Evolutionary conservation across 1,140 invertebrate genomes (phyloP).

Genomic region (Phocides pigmalion): DNA sequence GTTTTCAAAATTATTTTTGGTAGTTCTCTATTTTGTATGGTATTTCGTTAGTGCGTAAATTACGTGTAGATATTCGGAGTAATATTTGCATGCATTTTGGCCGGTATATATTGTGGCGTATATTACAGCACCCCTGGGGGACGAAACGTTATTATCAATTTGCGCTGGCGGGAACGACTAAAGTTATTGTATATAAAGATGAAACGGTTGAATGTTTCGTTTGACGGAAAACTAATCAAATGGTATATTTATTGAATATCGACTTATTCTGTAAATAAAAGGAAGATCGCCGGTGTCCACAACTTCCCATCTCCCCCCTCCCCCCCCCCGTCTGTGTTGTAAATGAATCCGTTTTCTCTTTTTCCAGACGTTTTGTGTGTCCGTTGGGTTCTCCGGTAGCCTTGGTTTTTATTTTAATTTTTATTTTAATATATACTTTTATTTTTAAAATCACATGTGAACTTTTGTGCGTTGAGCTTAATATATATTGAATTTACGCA

Average conservation of each 20-base stretch:
- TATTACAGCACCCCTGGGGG: neutral
- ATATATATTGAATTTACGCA: neutral
- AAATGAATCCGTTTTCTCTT: constrained; percentile 49
- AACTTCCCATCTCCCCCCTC: constrained; percentile 23
- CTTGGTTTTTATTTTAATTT: constrained; percentile 57
- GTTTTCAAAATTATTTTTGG: constrained; percentile 41
- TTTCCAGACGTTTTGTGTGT: constrained; percentile 68
- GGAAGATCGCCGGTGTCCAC: neutral
- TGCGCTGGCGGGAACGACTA: neutral
- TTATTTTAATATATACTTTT: constrained; percentile 45
- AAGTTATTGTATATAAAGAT: constrained; percentile 6
- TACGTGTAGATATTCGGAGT: constrained; percentile 40
- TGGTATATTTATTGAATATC: neutral
- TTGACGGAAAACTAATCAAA: constrained; percentile 17
- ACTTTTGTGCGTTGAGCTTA: constrained; percentile 10
- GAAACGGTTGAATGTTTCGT: neutral
- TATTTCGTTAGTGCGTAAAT: constrained; percentile 21
- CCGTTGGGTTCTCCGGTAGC: constrained; percentile 71
- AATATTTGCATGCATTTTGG: constrained; percentile 39
- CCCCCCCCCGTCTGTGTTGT: constrained; percentile 32
- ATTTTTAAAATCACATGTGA: constrained; percentile 55
- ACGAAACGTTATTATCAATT: neutral
- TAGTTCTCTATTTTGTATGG: constrained; percentile 26
- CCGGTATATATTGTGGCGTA: neutral
- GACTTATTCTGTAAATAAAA: constrained; percentile 17